Percentiles rank a stretch among this genome's conserved stretches.
These are phyloP conservation scores for Tetranychus piercei DNA, from an alignment of 2,888 invertebrate species.

Conservation along the genomic window DNA sequence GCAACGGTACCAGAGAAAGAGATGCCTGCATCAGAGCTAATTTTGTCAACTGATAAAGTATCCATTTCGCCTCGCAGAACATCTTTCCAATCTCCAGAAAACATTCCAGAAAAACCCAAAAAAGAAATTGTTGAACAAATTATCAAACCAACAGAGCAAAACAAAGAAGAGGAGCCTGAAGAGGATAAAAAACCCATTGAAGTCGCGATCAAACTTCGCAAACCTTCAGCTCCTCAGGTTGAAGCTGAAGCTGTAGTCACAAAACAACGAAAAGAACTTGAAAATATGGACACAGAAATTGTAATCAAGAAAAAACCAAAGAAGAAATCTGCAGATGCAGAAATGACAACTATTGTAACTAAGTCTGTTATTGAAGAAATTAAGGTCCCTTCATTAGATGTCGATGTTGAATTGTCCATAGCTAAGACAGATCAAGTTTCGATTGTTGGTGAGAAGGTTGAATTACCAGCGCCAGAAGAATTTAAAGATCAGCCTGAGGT, in stretches of 20 bases:
- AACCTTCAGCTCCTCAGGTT: not conserved
- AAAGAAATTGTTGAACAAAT: not conserved
- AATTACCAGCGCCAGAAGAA: no score
- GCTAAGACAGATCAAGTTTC: not conserved
- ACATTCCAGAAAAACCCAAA: not conserved
- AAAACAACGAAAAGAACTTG: not conserved
- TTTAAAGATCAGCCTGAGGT: not conserved
- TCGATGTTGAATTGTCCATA: not conserved
- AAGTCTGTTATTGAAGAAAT: not conserved
- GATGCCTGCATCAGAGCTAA: not conserved
- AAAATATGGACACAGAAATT: not conserved
- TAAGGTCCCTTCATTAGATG: not conserved
- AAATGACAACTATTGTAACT: not conserved
- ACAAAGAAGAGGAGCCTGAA: not conserved
- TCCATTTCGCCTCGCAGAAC: not conserved
- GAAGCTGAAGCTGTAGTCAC: not conserved
- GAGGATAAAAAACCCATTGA: not conserved
- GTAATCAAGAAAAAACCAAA: not conserved
- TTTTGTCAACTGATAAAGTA: not conserved
- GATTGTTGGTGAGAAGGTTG: no score
- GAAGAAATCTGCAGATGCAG: not conserved
- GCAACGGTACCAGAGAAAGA: not conserved
- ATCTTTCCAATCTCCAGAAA: not conserved
- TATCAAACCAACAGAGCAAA: not conserved
- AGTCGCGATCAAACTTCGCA: not conserved